Conservation (phyloP, 1,140 invertebrate genomes). For the Kradibia gibbosae region DNA sequence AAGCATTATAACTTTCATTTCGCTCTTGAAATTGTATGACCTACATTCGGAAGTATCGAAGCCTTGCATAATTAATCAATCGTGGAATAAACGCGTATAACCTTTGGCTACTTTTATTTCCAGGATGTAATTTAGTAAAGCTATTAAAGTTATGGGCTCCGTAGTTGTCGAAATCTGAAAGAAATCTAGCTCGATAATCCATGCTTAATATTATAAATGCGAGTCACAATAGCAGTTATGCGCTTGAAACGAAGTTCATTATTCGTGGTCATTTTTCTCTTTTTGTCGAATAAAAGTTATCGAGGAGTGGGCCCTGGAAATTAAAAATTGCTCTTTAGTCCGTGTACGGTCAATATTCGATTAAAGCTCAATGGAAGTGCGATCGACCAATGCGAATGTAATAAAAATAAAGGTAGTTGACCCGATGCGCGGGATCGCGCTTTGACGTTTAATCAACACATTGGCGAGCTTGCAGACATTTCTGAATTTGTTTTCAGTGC, state of each 20-base stretch:
- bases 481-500: not conserved
- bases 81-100: not conserved
- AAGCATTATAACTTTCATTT: too few relatives aligned
- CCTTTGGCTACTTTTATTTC: not conserved
- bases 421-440: not conserved
- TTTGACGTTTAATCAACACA: conserved; percentile 18
- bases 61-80: not conserved
- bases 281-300: not conserved
- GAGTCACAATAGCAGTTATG: too few relatives aligned
- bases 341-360: not conserved
- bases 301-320: not conserved
- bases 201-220: too few relatives aligned
- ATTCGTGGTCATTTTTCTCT: too few relatives aligned
- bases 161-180: too few relatives aligned
- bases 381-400: not conserved
- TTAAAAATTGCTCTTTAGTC: conserved; percentile 20
- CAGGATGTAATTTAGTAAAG: not conserved
- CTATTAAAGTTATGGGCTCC: too few relatives aligned
- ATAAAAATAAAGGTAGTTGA: not conserved
- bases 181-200: too few relatives aligned
- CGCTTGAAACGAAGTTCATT: too few relatives aligned
- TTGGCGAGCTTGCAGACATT: not conserved
- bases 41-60: not conserved
- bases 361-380: conserved; percentile 27
- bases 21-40: too few relatives aligned